Evolutionary conservation across 2,888 invertebrate species (phyloP), one percentile per base, ranked within the genome.

Genomic region (Machimus atricapillus): DNA sequence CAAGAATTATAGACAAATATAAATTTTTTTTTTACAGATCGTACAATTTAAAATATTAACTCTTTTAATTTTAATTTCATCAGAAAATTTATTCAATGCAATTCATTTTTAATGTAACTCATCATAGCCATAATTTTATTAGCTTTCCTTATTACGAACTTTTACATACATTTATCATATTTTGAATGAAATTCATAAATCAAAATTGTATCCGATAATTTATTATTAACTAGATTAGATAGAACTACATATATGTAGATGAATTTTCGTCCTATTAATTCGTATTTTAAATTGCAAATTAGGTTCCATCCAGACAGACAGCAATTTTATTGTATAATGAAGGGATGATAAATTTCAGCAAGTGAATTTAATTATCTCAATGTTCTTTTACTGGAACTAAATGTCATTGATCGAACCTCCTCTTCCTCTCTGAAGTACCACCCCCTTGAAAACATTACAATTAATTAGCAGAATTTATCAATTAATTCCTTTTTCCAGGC

Each of bases 401-500:
- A 19, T 23, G 66, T 66, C 66, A 2, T n/a, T 9, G 66, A 66
- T 23, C 12, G 9, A 12, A 23, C 12, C 1, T 4, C 23, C 27
- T 0, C 1, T 27, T 66, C 66, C 27, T 66, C 2, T 2, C 4
- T 66, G 0, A 66, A 19, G 27, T 12, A 9, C 14, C 66, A 19
- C 12, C 12, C 23, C 12, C 66, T 23, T 19, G 66, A 23, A 66
- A 8, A 23, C 23, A 27, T 66, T 66, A 27, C 19, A 66, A 66
- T 23, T 66, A 66, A 66, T 23, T 66, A 23, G 23, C 23, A 19
- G 23, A 66, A 66, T 76, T 83, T 40, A 40, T 83, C 34, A 37
- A 79, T 86, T 82, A 19, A 82, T 23, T 79, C 58, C 31, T 43
- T 85, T 52, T 79, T 58, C 3, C 94, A 99, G 99, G 99, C 98